Conservation (phyloP, 2,888 invertebrate species). For the Stenichneumon culpator region DNA sequence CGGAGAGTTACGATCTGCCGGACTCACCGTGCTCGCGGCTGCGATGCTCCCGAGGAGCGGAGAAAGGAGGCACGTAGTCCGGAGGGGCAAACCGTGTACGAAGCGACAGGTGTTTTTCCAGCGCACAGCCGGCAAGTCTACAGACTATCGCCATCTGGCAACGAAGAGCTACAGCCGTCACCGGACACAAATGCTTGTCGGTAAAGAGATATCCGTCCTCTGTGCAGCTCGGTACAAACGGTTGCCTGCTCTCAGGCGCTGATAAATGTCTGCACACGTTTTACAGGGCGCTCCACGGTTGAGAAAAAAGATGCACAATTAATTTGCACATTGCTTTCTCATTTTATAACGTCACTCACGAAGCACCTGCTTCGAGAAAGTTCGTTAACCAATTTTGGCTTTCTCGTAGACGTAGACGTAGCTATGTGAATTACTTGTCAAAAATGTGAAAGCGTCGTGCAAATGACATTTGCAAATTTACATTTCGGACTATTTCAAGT, state of each 20-base stretch:
- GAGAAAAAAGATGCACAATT: not conserved
- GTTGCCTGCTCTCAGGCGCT: slow-evolving; percentile 54
- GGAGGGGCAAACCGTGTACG: slow-evolving; percentile 7
- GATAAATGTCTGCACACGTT: not conserved
- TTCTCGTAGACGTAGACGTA: not conserved
- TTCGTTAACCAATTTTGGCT: not conserved
- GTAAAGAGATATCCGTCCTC: slow-evolving; percentile 39
- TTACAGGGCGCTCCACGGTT: not conserved
- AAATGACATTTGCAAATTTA: not conserved
- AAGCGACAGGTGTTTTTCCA: slow-evolving; percentile 71
- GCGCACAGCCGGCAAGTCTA: slow-evolving; percentile 42
- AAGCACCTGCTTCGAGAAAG: not conserved
- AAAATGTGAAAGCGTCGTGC: not conserved
- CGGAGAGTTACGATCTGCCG: slow-evolving; percentile 26
- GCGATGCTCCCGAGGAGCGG: slow-evolving; percentile 20
- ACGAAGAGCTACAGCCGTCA: slow-evolving; percentile 38
- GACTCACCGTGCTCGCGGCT: slow-evolving; percentile 1
- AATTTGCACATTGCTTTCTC: not conserved
- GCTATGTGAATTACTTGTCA: not conserved
- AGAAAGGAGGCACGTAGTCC: slow-evolving; percentile 13
- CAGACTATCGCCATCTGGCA: slow-evolving; percentile 75
- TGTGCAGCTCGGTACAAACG: slow-evolving; percentile 41
- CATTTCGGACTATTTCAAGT: not conserved
- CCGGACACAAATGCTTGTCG: slow-evolving; percentile 28
- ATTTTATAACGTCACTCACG: not conserved